Evolutionary conservation across 2,113 vertebrate species (phyloP), one percentile per base, ranked within the genome.

Genomic region (Platysternon megacephalum): DNA sequence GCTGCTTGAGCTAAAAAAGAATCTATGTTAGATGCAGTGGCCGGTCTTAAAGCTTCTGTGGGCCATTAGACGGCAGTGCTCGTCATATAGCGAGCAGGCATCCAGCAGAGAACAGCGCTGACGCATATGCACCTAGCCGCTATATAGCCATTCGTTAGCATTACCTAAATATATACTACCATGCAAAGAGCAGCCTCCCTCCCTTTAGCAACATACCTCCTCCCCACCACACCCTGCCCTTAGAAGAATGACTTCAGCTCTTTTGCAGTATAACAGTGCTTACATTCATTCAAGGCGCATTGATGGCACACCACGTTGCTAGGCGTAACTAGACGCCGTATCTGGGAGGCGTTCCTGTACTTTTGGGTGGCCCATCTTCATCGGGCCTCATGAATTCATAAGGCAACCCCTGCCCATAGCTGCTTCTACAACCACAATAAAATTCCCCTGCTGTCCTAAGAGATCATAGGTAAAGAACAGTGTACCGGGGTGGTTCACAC

Each of bases 201-300:
- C 95, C 92, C 96, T 97, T 96, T 12, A 97, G 96, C 96, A 97
- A 97, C 96, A 93, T 92, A 94, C 95, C 96, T 97, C 94, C 97
- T 97, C 94, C 97, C 97, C 94, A 95, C 93, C 97, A 96, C 95
- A 94, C 97, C 96, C 97, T 96, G 96, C 96, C 97, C 96, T 96
- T 91, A 91, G 92, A 95, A 97, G 95, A 97, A 97, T 90, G 84
- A 97, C 96, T 97, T 92, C 94, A 93, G 97, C 96, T 97, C 90
- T 89, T 94, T 91, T 74, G 84, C 74, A 16, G 44, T 95, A 81
- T 90, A 89, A 85, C 52, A 1, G 83, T 29, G 89, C 89, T 95
- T 1, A 4, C 76, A 74, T 84, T 91, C 76, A 1, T 87, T 91
- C 93, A 46, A 78, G 74, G 44, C 24, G 95, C 93, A 96, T 93